phyloP scores from a whole-genome alignment of 2,113 vertebrate genomes.

The Prochilodus magdalenae region DNA sequence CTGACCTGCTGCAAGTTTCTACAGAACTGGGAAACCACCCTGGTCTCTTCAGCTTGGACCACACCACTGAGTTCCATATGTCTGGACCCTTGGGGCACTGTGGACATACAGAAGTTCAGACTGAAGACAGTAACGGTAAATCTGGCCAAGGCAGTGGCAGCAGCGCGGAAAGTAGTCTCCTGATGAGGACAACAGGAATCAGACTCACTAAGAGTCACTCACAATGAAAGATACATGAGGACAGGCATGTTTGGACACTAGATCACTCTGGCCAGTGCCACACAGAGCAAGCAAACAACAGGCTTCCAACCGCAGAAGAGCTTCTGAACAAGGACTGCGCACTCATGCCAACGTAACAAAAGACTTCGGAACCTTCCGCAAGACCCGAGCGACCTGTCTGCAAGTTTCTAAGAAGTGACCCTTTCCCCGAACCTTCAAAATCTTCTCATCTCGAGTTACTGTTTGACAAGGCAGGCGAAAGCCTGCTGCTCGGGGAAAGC shows the following conservation, averaged over 20 bases:
- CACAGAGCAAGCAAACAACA: not conserved
- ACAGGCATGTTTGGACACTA: not conserved
- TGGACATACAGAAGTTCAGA: not conserved
- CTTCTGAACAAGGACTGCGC: not conserved
- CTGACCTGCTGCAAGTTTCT: constrained; percentile 5
- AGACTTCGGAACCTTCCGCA: not conserved
- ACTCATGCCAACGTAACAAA: not conserved
- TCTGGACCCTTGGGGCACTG: not conserved
- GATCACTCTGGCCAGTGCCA: not conserved
- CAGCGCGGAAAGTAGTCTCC: not conserved
- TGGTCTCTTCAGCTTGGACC: not conserved
- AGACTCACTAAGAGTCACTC: not conserved
- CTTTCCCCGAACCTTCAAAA: constrained; percentile 4
- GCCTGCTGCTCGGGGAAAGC: not conserved
- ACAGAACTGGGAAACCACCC: not conserved
- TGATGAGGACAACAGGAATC: constrained; percentile 15
- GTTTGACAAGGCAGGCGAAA: not conserved
- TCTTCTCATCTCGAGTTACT: not conserved
- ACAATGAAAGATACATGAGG: constrained; percentile 28
- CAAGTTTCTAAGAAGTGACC: not conserved
- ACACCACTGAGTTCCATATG: not conserved
- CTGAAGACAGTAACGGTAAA: not conserved
- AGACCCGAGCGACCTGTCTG: not conserved
- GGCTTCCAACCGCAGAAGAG: not conserved
- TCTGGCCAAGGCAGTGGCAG: not conserved